These are phyloP conservation scores for Numenius phaeopus DNA, from an alignment of 2,797 vertebrate genomes.

Conservation along the genomic window DNA sequence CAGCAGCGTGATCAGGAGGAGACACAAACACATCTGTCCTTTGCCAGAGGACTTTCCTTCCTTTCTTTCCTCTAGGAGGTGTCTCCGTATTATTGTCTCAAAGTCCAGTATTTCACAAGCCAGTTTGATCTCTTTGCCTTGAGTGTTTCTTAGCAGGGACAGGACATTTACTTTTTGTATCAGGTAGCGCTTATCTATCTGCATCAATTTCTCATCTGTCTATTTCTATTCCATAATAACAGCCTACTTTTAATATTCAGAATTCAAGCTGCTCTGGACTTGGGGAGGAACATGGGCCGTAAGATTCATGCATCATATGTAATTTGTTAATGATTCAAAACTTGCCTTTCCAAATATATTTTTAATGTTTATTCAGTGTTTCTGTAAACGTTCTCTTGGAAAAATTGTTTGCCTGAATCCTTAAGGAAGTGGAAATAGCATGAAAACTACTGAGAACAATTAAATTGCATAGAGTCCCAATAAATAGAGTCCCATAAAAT, in stretches of 20 bases:
- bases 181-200: neutral
- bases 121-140: neutral
- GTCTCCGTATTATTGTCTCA: neutral
- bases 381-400: neutral
- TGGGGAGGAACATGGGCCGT: fast-evolving
- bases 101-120: neutral
- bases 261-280: neutral
- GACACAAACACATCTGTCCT: neutral
- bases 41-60: neutral
- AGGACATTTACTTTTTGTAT: neutral
- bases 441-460: neutral
- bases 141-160: neutral
- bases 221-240: neutral
- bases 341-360: neutral
- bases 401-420: neutral
- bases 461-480: neutral
- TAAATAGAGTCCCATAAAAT: neutral
- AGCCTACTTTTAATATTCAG: neutral
- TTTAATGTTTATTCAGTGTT: neutral
- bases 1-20: neutral
- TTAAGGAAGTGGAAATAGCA: neutral
- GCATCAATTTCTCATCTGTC: neutral
- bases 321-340: neutral
- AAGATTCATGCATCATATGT: neutral
- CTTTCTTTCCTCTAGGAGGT: neutral